These are phyloP conservation scores for Cuculus canorus DNA, from an alignment of 2,797 vertebrate species.

Conservation along the genomic window DNA sequence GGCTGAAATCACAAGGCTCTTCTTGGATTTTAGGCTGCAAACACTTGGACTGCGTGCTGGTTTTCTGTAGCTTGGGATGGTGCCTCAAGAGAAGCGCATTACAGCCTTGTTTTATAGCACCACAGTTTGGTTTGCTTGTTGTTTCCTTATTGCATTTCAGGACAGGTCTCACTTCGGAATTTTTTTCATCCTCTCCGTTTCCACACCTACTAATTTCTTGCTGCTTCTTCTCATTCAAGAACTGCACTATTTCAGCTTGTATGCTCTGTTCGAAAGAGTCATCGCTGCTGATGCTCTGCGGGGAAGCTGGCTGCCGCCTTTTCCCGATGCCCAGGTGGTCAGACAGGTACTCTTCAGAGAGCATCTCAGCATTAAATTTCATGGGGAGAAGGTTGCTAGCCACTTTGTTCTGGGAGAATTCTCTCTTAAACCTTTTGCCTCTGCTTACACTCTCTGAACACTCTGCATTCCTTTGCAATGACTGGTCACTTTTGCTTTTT, in stretches of 20 bases:
- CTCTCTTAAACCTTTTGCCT: conserved; percentile 5
- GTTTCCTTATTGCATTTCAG: conserved; percentile 25
- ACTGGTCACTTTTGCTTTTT: conserved; percentile 43
- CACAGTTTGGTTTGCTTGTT: not conserved
- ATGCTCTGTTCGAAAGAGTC: conserved; percentile 84
- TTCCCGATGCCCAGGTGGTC: not conserved
- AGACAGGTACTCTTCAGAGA: conserved; percentile 32
- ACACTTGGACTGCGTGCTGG: not conserved
- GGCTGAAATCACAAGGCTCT: not conserved
- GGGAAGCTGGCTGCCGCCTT: conserved; percentile 70
- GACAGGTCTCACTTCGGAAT: not conserved
- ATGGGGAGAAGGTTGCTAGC: not conserved
- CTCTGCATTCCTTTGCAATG: not conserved
- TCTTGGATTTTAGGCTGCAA: not conserved
- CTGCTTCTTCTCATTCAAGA: conserved; percentile 78
- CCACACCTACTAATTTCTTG: conserved; percentile 70
- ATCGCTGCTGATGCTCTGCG: conserved; percentile 78
- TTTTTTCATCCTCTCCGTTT: not conserved
- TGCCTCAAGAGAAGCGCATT: conserved; percentile 51
- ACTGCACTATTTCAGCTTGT: conserved; percentile 80
- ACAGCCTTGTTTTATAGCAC: not conserved
- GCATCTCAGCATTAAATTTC: conserved; percentile 14
- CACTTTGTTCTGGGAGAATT: not conserved
- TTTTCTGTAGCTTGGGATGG: conserved; percentile 27
- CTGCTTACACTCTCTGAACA: not conserved